Base-by-base conservation (phyloP, 2,113 vertebrate species). In the Theristicus caerulescens region DNA sequence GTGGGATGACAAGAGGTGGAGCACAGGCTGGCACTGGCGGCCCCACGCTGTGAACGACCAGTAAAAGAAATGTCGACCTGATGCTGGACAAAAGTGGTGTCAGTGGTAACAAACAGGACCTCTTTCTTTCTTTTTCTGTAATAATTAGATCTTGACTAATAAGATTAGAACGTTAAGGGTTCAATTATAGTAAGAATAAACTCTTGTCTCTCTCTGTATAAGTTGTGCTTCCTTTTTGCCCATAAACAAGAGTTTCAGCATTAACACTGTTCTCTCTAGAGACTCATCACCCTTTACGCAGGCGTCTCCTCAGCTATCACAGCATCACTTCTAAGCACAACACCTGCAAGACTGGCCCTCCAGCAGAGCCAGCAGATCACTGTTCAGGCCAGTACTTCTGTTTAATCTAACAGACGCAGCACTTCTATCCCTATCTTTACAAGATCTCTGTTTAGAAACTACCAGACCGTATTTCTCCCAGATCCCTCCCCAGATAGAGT, bases 21-120 rank as follows among this genome's bases (percentile, higher is more conserved):
- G 76, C 51, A 29, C 66, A 67, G 54, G n/a, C 67, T 34, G 47
- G 29, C n/a, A 66, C 52, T 42, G 38, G 57, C 6, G 9, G 47
- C 27, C 38, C 34, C 46, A 31, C 1, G 1, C 38, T 32, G 49
- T 0, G 1, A 66, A 34, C 1, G 2, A 34, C 16, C n/a, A n/a
- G 49, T 27, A 31, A 9, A 58, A 91, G 66, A 80, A 36, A 62
- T 3, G 8, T 32, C 25, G 27, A 82, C 27, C 55, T 71, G 40
- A 16, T 7, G 18, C 71, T 31, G n/a, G 11, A 87, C n/a, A 54
- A 44, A 73, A 62, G 13, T 7, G 7, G 13, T 9, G 11, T 55
- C 38, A 49, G 42, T 15, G 7, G 27, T 44, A 47, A 71, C 27
- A 19, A 74, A 59, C 5, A 71, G 80, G 22, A 26, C 12, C 5